Conservation (phyloP, 2,888 invertebrate genomes). For the Ophion ellenae region DNA sequence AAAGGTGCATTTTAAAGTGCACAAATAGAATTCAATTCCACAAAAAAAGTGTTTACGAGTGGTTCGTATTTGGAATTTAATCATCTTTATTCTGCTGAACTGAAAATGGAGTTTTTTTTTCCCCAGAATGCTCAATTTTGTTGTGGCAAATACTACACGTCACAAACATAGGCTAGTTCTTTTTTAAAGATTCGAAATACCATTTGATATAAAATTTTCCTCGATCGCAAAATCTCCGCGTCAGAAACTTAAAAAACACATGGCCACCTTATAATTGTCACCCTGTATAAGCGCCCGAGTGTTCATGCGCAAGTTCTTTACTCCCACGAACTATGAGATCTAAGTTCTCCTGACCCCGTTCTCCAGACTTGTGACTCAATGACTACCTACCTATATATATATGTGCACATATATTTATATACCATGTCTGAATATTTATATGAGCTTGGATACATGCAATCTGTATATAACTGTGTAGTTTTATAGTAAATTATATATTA, state of each 20-base stretch:
- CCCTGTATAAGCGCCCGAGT: neutral
- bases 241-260: neutral
- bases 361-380: slow-evolving; percentile 56
- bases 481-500: too few relatives aligned
- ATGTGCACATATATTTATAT: neutral
- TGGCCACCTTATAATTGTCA: neutral
- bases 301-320: slow-evolving; percentile 28
- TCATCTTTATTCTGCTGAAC: too few relatives aligned
- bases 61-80: too few relatives aligned
- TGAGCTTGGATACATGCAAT: neutral
- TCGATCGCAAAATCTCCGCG: neutral
- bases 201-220: neutral
- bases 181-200: neutral
- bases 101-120: too few relatives aligned
- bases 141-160: too few relatives aligned
- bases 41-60: neutral
- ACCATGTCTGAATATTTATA: neutral
- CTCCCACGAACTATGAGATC: slow-evolving; percentile 49
- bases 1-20: neutral
- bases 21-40: neutral
- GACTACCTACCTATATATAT: slow-evolving; percentile 6
- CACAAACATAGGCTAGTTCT: too few relatives aligned
- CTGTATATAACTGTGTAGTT: neutral
- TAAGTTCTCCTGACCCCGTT: slow-evolving; percentile 56
- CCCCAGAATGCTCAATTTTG: too few relatives aligned